phyloP scores from a whole-genome alignment of 1,140 invertebrate species.

The Vanessa atalanta region DNA sequence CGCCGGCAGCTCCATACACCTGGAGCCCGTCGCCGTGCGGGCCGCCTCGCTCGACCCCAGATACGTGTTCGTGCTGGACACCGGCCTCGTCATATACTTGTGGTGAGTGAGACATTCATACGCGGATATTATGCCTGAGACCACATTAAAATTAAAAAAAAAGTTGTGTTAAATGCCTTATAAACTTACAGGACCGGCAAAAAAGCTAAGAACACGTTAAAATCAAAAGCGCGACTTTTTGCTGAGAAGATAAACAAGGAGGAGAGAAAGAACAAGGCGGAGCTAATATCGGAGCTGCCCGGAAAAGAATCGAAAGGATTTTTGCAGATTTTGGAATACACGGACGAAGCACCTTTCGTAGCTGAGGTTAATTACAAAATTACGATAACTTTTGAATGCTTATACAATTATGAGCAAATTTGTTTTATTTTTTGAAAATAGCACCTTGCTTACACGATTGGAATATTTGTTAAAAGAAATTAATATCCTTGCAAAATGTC shows the following conservation, averaged over 20 bases:
- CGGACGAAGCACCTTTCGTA: slow-evolving; percentile 67
- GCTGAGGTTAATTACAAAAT: slow-evolving; percentile 41
- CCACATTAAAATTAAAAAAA: no score
- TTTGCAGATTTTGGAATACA: slow-evolving; percentile 86
- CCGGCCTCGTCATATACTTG: slow-evolving; percentile 92
- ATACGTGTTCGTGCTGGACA: slow-evolving; percentile 96
- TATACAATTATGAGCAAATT: background rate
- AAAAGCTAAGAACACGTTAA: slow-evolving; percentile 95
- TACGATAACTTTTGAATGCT: background rate
- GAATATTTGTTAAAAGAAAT: no score
- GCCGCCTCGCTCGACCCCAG: slow-evolving; percentile 91
- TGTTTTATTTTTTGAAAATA: no score
- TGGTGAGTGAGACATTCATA: slow-evolving; percentile 84
- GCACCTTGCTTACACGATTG: no score
- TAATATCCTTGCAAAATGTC: no score
- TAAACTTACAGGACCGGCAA: slow-evolving; percentile 83
- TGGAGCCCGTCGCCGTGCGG: slow-evolving; percentile 92
- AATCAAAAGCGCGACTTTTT: slow-evolving; percentile 96
- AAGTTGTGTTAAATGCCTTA: background rate
- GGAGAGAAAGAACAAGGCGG: slow-evolving; percentile 97
- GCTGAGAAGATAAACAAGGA: slow-evolving; percentile 99
- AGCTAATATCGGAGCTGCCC: slow-evolving; percentile 92
- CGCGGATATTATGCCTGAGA: no score
- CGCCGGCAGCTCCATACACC: slow-evolving; percentile 92
- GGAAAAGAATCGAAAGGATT: slow-evolving; percentile 92